These are phyloP conservation scores for Cnemophilus loriae DNA, from an alignment of 2,113 vertebrate species.

Conservation along the genomic window DNA sequence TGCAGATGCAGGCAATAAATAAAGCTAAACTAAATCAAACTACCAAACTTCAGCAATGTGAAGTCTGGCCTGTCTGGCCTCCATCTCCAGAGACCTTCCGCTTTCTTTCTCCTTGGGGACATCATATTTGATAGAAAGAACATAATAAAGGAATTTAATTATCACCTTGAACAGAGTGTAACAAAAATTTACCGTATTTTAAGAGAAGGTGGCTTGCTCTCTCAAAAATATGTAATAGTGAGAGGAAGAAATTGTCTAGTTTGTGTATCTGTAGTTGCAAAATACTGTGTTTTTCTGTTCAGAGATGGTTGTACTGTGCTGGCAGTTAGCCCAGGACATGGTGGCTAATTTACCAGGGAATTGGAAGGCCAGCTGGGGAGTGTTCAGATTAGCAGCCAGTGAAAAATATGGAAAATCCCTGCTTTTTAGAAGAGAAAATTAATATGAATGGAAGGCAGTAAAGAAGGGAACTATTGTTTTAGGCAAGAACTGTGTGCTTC, in stretches of 20 bases:
- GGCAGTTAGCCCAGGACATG: neutral
- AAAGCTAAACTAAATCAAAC: neutral
- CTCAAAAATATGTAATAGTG: neutral
- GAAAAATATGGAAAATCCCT: neutral
- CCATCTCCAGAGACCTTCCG: neutral
- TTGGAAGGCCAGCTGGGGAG: neutral
- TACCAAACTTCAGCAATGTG: neutral
- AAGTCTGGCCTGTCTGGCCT: neutral
- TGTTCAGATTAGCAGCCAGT: neutral
- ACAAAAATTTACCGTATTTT: neutral
- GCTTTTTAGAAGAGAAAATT: neutral
- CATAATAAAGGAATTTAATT: neutral
- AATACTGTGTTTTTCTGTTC: neutral
- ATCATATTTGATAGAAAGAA: neutral
- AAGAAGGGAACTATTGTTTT: neutral
- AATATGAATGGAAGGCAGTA: neutral
- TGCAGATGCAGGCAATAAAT: neutral
- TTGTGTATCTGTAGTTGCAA: neutral
- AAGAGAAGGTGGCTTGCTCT: neutral
- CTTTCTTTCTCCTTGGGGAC: neutral
- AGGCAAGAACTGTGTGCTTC: neutral
- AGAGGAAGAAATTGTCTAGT: neutral
- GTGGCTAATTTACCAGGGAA: neutral
- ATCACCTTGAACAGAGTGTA: neutral
- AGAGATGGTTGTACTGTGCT: neutral